phyloP scores from a whole-genome alignment of 30 jellyfish, hydroid and myxozoan species.

The Turritopsis rubra region DNA sequence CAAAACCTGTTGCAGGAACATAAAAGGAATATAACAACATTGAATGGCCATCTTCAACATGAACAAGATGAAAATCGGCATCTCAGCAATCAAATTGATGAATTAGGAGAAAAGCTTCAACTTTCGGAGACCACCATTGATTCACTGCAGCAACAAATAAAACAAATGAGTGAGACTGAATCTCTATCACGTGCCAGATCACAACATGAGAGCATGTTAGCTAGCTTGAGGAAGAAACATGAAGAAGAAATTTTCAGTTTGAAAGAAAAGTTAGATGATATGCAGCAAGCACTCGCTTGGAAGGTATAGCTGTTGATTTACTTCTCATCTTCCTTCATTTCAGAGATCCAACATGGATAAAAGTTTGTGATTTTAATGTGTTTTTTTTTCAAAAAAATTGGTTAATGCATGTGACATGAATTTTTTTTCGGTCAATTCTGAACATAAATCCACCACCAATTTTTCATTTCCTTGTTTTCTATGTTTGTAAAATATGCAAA shows the following conservation, averaged over 20 bases:
- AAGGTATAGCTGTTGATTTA: conserved; percentile 48
- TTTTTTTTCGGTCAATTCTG: too few species aligned
- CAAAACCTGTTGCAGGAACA: conserved; percentile 41
- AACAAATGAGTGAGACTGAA: conserved; percentile 65
- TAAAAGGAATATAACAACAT: conserved; percentile 3
- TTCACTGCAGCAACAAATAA: conserved; percentile 59
- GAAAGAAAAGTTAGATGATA: conserved; percentile 78
- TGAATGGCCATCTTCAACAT: conserved; percentile 16
- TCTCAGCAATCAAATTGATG: conserved; percentile 29
- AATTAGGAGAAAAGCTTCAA: conserved; percentile 50
- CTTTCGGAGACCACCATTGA: conserved; percentile 62
- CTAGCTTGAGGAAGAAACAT: conserved; percentile 75
- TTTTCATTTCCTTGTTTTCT: too few species aligned
- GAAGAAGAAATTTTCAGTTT: conserved; percentile 65
- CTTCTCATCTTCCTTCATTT: too few species aligned
- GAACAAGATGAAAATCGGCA: conserved; percentile 29
- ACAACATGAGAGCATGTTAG: conserved; percentile 68
- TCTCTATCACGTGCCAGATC: conserved; percentile 73
- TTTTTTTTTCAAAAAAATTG: too few species aligned
- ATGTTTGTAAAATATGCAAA: too few species aligned
- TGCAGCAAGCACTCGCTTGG: conserved; percentile 73
- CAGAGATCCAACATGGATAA: too few species aligned
- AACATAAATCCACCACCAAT: too few species aligned
- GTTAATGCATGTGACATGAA: too few species aligned
- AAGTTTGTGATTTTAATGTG: too few species aligned